phyloP scores from a whole-genome alignment of 1,140 invertebrate genomes.

The Danaus melanippus region DNA sequence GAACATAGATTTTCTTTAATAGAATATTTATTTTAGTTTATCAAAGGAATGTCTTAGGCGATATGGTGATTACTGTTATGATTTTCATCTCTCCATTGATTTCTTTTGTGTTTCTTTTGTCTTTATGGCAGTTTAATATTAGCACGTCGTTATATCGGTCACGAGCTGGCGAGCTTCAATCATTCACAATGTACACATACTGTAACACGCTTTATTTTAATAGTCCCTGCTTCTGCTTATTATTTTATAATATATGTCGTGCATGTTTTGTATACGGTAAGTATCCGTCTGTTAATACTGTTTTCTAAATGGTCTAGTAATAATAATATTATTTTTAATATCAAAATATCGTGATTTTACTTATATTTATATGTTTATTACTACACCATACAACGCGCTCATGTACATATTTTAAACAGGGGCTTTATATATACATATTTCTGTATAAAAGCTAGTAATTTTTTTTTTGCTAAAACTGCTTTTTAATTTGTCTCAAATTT shows the following conservation, averaged over 20 bases:
- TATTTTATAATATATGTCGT: conserved; percentile 16
- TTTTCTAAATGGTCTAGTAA: no score
- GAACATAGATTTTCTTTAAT: conserved; percentile 24
- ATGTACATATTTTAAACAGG: no score
- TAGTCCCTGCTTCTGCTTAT: conserved; percentile 22
- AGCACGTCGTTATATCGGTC: conserved; percentile 29
- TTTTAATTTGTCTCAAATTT: no score
- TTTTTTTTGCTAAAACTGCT: no score
- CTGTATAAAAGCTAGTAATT: no score
- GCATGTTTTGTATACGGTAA: conserved; percentile 22
- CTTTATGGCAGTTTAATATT: conserved; percentile 26
- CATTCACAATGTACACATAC: conserved; percentile 20
- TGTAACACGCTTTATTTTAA: conserved; percentile 13
- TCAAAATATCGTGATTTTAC: no score
- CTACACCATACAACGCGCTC: no score
- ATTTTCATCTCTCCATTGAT: conserved; percentile 33
- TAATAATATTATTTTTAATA: no score
- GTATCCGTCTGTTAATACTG: conserved; percentile 5
- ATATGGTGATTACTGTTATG: conserved; percentile 41
- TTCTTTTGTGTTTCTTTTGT: conserved; percentile 31
- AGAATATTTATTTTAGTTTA: conserved; percentile 32
- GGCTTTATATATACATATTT: no score
- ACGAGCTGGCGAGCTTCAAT: conserved; percentile 26
- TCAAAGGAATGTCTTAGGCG: conserved; percentile 60
- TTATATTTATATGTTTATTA: no score